Evolutionary conservation across 2,888 invertebrate species (phyloP).

Genomic region (Nycteola revayana): DNA sequence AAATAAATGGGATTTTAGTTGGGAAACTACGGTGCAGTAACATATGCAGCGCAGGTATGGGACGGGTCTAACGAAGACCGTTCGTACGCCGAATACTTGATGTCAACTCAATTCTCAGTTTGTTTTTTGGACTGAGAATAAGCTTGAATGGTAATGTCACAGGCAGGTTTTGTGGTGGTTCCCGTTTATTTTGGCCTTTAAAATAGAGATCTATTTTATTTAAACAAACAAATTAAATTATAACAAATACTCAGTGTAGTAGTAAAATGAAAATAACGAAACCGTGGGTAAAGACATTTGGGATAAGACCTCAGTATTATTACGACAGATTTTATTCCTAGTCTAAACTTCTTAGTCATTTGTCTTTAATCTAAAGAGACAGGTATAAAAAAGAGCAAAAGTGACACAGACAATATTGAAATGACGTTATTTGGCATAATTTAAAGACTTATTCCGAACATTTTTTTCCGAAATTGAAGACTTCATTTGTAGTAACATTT

Average conservation of each 20-base stretch:
- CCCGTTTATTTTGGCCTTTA: neutral
- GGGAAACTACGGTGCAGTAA: conserved; percentile 59
- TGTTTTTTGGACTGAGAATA: conserved; percentile 23
- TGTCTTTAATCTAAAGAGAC: no score
- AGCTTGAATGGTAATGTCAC: conserved; percentile 15
- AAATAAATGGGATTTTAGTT: conserved; percentile 66
- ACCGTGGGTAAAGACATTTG: no score
- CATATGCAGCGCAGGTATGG: conserved; percentile 79
- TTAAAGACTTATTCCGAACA: no score
- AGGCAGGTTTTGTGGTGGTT: neutral
- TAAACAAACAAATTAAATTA: neutral
- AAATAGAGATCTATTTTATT: neutral
- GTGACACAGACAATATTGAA: no score
- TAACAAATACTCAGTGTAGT: neutral
- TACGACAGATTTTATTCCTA: no score
- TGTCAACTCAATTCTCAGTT: conserved; percentile 50
- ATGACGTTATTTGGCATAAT: no score
- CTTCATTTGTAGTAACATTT: no score
- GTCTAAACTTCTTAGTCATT: no score
- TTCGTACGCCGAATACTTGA: conserved; percentile 70
- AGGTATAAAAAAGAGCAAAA: no score
- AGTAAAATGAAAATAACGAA: no score
- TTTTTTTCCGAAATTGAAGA: no score
- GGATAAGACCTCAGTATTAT: no score
- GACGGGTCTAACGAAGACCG: conserved; percentile 70